Base-by-base conservation (phyloP, 2,888 invertebrate genomes). In the Patella depressa region DNA sequence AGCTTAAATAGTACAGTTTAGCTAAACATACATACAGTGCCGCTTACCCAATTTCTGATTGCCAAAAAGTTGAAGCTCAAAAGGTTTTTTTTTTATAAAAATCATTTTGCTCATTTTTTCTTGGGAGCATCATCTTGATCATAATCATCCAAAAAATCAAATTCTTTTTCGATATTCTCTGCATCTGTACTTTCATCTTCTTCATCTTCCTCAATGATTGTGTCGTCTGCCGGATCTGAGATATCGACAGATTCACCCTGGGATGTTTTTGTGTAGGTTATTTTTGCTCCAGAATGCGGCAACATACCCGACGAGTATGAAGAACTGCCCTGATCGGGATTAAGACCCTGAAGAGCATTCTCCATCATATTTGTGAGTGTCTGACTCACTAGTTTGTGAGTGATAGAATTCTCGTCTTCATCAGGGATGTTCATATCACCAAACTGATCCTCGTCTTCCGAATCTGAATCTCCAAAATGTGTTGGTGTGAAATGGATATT, bases 121-220 rank as follows among this genome's bases (percentile, higher is more conserved):
- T 45, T 65, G 14, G 45, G 75, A 29, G 74, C 80, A 34, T 59
- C 77, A 15, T 85, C 85, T 11, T 83, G 78, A 54, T 87, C 88
- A 80, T 88, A 86, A 15, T 88, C 84, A 24, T 87, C 85, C 24
- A 89, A 77, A 80, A 89, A 89, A 71, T 89, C 89, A 85, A 89
- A 89, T 75, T 89, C 89, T 73, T 87, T 87, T 54, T 85, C 86
- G 75, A 87, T 87, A 74, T 88, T 84, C 9, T 81, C 83, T 55
- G 34, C 72, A 81, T 81, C 59, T 73, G 76, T n/a, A 69, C 72
- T 69, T 55, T 74, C 72, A 12, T 80, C 81, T 55, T 80, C 79
- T 29, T 80, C 81, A 71, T 83, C 83, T 53, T 80, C 80, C 57
- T 80, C 81, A 19, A 75, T 70, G 54, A 81, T 81, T 15, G 81